Evolutionary conservation across 2,113 vertebrate genomes (phyloP), one percentile per base, ranked within the genome.

Genomic region (Dermatemys mawii): DNA sequence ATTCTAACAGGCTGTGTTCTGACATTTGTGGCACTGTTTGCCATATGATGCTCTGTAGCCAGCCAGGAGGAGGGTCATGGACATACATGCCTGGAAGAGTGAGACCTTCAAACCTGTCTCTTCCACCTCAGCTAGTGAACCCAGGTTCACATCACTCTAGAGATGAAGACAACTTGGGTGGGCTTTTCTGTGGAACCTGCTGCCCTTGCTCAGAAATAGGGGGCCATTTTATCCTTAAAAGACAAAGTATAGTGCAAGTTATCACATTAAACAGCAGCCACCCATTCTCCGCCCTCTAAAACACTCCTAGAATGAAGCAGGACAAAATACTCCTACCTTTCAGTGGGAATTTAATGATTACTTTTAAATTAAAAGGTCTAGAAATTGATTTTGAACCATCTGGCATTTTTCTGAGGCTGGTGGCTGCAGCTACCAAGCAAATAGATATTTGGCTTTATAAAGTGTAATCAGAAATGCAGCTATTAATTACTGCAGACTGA

Each of bases 221-320:
- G 7, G 24, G 11, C 22, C 10, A 27, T 46, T 76, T 46, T 46
- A 32, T 46, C 41, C 24, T 46, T 46, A 76, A 75, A 78, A 82
- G 51, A 55, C 14, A 70, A 55, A 41, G 7, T 55, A 89, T 48
- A 90, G 88, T 93, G 89, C 93, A 94, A 41, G 70, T 95, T 90
- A 79, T 90, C 48, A 17, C 81, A 83, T 81, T 79, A 50, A 92
- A 75, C 76, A 70, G 92, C 96, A 70, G 11, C n/a, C n/a, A 96
- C 95, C 95, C 91, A 21, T 85, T 19, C 29, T 89, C 53, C n/a
- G 4, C 13, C 55, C 46, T 81, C 44, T 87, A 24, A 82, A 51
- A 75, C 0, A 21, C 82, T 94, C 89, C 86, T 11, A 0, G 32
- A 93, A 87, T 7, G 2, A 96, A 94, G 92, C 54, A 93, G 80